Conservation (phyloP, 2,888 invertebrate genomes). For the Pardosa pseudoannulata region DNA sequence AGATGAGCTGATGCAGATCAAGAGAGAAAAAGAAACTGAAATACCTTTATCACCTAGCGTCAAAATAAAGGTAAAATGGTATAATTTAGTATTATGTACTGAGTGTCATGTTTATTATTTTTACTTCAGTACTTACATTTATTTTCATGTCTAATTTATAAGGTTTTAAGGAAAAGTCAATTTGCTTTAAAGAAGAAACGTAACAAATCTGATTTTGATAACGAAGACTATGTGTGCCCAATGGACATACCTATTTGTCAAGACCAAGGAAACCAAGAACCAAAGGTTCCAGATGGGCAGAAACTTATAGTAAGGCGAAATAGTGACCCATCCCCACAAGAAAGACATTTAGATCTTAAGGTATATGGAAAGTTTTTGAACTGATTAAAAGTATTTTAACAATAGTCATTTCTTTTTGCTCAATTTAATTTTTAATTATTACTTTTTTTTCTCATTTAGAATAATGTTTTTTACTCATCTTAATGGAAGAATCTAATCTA, state of each 20-base stretch:
- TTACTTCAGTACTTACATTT: background rate
- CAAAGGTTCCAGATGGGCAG: constrained; percentile 32
- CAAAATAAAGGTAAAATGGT: constrained; percentile 82
- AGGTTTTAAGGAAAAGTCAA: constrained; percentile 91
- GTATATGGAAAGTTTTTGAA: constrained; percentile 19
- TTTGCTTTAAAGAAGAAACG: constrained; percentile 88
- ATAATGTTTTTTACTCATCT: background rate
- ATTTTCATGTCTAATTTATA: background rate
- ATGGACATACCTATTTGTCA: constrained; percentile 78
- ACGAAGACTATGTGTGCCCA: constrained; percentile 91
- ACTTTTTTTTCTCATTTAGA: background rate
- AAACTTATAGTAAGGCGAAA: constrained; percentile 60
- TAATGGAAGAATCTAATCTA: too few relatives aligned
- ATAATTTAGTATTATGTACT: too few relatives aligned
- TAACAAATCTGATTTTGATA: constrained; percentile 84
- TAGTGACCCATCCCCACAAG: constrained; percentile 65
- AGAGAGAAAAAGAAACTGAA: constrained; percentile 88
- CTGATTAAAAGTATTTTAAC: too few relatives aligned
- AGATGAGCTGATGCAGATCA: constrained; percentile 90
- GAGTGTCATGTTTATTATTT: background rate
- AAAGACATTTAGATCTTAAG: constrained; percentile 49
- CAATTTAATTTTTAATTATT: too few relatives aligned
- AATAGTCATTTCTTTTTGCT: too few relatives aligned
- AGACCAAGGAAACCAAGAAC: background rate
- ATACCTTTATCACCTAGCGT: constrained; percentile 91